A percentile compares a stretch with the other conserved stretches of the same genome.
Conservation (phyloP, 2,797 vertebrate species). For the Danio aesculapii region DNA sequence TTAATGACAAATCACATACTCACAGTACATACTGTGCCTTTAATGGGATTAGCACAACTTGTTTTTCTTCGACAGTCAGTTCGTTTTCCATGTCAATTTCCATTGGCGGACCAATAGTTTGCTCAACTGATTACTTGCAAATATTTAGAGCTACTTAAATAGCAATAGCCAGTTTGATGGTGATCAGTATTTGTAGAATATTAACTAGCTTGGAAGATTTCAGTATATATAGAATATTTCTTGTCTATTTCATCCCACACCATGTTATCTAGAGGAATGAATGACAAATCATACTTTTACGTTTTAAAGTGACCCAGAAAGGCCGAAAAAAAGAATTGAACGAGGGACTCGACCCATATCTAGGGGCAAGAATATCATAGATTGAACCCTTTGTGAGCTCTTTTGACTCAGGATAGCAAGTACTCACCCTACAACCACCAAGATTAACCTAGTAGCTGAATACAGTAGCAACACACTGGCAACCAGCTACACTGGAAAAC, state of each 20-base stretch:
- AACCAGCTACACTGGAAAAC: neutral
- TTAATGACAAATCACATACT: too few species aligned
- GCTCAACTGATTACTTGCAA: neutral
- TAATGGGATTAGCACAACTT: neutral
- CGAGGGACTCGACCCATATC: conserved; percentile 18
- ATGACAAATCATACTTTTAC: neutral
- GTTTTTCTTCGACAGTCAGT: neutral
- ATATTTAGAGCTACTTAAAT: neutral
- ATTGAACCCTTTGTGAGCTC: neutral
- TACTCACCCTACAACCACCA: neutral
- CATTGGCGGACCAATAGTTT: neutral
- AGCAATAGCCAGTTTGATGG: neutral
- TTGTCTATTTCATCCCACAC: too few species aligned
- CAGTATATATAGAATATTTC: too few species aligned
- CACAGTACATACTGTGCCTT: too few species aligned
- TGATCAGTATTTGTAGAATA: neutral
- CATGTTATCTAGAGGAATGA: neutral
- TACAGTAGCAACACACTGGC: neutral
- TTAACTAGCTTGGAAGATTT: too few species aligned
- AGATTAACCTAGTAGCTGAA: neutral
- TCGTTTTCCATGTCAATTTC: neutral
- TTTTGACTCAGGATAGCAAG: neutral
- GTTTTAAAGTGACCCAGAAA: conserved; percentile 12
- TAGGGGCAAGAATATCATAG: neutral
- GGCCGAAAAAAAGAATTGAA: neutral